Evolutionary conservation across 2,113 vertebrate genomes (phyloP), one percentile per base, ranked within the genome.

Genomic region (Takifugu flavidus): DNA sequence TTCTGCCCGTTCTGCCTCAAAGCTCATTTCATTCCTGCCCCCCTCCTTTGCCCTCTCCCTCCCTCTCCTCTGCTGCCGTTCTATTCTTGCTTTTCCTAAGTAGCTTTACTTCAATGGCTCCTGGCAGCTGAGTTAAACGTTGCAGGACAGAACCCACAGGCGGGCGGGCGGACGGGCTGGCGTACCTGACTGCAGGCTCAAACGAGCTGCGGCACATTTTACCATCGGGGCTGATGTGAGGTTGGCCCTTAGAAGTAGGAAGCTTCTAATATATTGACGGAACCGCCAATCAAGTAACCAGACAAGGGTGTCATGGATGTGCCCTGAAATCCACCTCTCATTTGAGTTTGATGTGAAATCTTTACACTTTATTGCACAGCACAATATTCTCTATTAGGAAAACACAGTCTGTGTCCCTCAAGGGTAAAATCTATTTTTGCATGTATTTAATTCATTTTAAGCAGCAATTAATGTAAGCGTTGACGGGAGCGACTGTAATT

Each of bases 61-160:
- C 46, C 45, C 44, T 66, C 73, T 78, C 56, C 44, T 51, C 74
- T 70, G 71, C 79, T 67, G 72, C 78, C 69, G 7, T 70, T 75
- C 63, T 54, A 76, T 83, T 77, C 75, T 77, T 62, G 69, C 67
- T 56, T 58, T 62, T 68, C 52, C 53, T 78, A 80, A 84, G 82
- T 70, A 85, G 81, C 74, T 86, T 86, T 80, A 72, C 56, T 76
- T 74, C 53, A 70, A 31, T 68, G 65, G 70, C 82, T 86, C 49
- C 54, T 67, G 79, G 74, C 60, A 56, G 79, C 53, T 34, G 75
- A 78, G 67, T 74, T 74, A 70, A 80, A 80, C 70, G 57, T 59
- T 65, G 63, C 66, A 60, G 49, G 79, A 77, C 67, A 67, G 77
- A 65, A 72, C 76, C 59, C 74, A 78, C 65, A 51, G 63, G 52